Percentiles rank a stretch among this genome's conserved stretches.
Evolutionary conservation across 2,888 invertebrate genomes (phyloP).

Genomic region (Xylocampa areola): DNA sequence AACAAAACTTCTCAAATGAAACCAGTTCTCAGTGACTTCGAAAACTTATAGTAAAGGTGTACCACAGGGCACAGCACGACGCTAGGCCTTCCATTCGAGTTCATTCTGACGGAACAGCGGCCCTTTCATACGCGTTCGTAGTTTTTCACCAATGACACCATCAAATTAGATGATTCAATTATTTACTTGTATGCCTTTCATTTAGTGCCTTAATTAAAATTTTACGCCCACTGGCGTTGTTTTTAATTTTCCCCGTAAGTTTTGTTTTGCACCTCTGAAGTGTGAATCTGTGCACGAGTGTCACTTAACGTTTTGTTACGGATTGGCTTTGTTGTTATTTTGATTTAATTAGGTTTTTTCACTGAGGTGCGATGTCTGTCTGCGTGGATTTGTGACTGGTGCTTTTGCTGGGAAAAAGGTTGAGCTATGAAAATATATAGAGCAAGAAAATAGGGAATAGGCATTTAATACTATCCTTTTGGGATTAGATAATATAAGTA

Average conservation of each 20-base stretch:
- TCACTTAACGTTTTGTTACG: slow-evolving; percentile 70
- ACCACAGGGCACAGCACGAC: slow-evolving; percentile 55
- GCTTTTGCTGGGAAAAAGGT: slow-evolving; percentile 17
- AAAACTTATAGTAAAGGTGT: slow-evolving; percentile 55
- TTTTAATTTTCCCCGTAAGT: slow-evolving; percentile 71
- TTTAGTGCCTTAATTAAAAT: slow-evolving; percentile 87
- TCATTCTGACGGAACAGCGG: slow-evolving; percentile 75
- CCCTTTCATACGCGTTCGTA: slow-evolving; percentile 71
- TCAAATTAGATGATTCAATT: slow-evolving; percentile 85
- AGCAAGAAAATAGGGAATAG: neutral
- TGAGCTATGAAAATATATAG: neutral
- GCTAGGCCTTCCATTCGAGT: slow-evolving; percentile 65
- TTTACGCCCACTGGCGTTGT: slow-evolving; percentile 75
- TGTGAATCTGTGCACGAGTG: slow-evolving; percentile 80
- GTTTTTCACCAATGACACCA: slow-evolving; percentile 78
- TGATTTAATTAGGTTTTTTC: slow-evolving; percentile 49
- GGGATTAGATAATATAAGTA: too few species aligned
- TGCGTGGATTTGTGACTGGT: slow-evolving; percentile 2
- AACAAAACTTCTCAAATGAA: slow-evolving; percentile 21
- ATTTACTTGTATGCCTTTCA: slow-evolving; percentile 76
- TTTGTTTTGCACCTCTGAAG: slow-evolving; percentile 87
- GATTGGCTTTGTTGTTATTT: slow-evolving; percentile 58
- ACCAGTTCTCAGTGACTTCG: slow-evolving; percentile 37
- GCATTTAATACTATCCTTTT: too few species aligned
- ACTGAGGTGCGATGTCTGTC: slow-evolving; percentile 27